phyloP scores from a whole-genome alignment of 1,140 invertebrate species.

The Elymnias hypermnestra region DNA sequence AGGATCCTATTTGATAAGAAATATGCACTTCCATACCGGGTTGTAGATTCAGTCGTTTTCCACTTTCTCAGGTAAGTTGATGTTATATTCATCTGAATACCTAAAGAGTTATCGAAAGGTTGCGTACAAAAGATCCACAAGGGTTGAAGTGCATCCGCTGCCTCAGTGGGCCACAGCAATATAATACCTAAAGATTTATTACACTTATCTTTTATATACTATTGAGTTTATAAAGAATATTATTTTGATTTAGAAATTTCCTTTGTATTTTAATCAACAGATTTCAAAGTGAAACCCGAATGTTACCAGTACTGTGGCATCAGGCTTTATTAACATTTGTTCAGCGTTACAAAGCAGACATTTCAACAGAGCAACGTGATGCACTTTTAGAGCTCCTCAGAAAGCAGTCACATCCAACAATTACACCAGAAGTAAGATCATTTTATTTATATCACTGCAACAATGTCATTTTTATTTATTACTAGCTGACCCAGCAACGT shows the following conservation, averaged over 20 bases:
- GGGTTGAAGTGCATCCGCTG: no score
- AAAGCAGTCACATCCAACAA: conserved; percentile 87
- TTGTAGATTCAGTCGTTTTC: conserved; percentile 96
- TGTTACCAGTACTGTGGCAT: conserved; percentile 97
- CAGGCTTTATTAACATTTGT: conserved; percentile 95
- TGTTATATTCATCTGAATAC: no score
- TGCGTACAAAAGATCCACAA: no score
- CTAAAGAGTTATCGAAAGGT: no score
- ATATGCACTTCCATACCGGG: conserved; percentile 96
- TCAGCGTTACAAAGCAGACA: conserved; percentile 96
- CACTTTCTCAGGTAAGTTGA: conserved; percentile 97
- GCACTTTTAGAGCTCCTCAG: conserved; percentile 86
- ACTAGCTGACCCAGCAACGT: no score
- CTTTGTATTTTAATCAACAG: conserved; percentile 71
- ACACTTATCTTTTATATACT: no score
- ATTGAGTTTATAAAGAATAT: no score
- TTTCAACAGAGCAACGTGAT: conserved; percentile 94
- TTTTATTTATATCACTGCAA: no score
- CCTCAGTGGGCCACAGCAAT: no score
- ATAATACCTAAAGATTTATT: no score
- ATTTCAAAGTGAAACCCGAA: conserved; percentile 88
- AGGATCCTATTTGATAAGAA: conserved; percentile 98
- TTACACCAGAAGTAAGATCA: conserved; percentile 86
- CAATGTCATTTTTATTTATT: neutral
- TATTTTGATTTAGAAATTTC: no score